A percentile compares a stretch with the other conserved stretches of the same genome.
phyloP scores from a whole-genome alignment of 2,888 invertebrate genomes.

The Pandemis cinnamomeana region DNA sequence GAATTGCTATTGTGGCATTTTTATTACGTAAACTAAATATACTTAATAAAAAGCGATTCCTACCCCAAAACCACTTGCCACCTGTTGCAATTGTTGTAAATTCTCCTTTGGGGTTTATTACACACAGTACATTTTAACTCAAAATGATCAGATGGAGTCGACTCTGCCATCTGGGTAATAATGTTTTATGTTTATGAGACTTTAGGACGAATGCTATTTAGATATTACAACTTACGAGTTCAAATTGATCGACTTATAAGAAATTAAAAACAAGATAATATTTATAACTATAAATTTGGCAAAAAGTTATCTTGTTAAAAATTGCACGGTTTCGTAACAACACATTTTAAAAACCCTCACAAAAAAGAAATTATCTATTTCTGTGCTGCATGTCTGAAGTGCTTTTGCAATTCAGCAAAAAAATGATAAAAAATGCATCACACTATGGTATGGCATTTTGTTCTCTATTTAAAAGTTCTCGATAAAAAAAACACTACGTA shows the following conservation, averaged over 20 bases:
- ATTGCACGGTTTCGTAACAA: neutral
- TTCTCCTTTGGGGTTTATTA: neutral
- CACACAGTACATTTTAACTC: neutral
- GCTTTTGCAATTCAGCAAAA: neutral
- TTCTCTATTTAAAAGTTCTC: neutral
- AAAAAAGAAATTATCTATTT: too few species aligned
- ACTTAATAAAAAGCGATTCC: neutral
- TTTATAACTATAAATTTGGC: neutral
- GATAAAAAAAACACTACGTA: constrained; percentile 5
- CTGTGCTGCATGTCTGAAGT: too few species aligned
- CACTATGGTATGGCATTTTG: too few species aligned
- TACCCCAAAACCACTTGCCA: neutral
- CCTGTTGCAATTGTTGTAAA: constrained; percentile 7
- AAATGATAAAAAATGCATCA: neutral
- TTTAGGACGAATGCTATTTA: neutral
- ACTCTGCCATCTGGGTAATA: neutral
- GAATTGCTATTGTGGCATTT: too few species aligned
- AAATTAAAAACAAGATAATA: neutral
- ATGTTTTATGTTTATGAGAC: neutral
- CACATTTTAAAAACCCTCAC: too few species aligned
- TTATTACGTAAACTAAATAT: neutral
- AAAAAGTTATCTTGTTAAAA: neutral
- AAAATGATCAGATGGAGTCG: neutral
- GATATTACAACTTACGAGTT: neutral
- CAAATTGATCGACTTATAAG: too few species aligned